Base-by-base conservation (phyloP, 2,797 vertebrate species). In the Channallabes apus region DNA sequence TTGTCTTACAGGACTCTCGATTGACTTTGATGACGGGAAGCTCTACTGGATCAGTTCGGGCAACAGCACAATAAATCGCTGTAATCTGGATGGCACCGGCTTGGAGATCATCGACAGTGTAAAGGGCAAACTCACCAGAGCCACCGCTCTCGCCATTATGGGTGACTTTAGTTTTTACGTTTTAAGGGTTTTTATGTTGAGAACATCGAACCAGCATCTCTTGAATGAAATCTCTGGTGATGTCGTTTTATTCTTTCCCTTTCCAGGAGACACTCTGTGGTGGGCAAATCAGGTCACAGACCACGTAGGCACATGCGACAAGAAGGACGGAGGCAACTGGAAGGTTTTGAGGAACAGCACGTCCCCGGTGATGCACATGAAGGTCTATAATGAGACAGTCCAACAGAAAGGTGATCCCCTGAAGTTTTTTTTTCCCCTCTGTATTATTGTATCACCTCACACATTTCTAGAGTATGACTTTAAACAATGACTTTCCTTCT, bases 41-140 rank as follows among this genome's bases (percentile, higher is more conserved):
- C 93, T 99, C 17, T 99, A 99, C 93, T 99, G 98, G 98, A 96
- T 99, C 94, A 99, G 97, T 92, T 98, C 98, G 8, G 96, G 96
- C 80, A 97, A 97, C 0, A 91, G 96, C 92, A 97, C 97, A 84
- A 96, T 99, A 91, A 97, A 94, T 88, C 94, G 94, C 82, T 99
- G 98, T 90, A 94, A 95, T 89, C 90, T 99, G 90, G 95, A 99
- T 0, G 98, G 98, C 77, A 95, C 93, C 0, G 94, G 91, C 14
- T 92, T 96, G 68, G 97, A 98, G 91, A 89, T 96, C 84, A 91
- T 99, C 0, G 96, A 97, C 18, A 85, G 94, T 0, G 91, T 96
- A 84, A 95, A 95, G 91, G 91, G 93, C 88, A 97, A 97, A 90
- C 93, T 99, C 85, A 96, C 95, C 91, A 99, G 98, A 87, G 97